Evolutionary conservation across 1,140 invertebrate species (phyloP), one percentile per base, ranked within the genome.

Genomic region (Andricus grossulariae): DNA sequence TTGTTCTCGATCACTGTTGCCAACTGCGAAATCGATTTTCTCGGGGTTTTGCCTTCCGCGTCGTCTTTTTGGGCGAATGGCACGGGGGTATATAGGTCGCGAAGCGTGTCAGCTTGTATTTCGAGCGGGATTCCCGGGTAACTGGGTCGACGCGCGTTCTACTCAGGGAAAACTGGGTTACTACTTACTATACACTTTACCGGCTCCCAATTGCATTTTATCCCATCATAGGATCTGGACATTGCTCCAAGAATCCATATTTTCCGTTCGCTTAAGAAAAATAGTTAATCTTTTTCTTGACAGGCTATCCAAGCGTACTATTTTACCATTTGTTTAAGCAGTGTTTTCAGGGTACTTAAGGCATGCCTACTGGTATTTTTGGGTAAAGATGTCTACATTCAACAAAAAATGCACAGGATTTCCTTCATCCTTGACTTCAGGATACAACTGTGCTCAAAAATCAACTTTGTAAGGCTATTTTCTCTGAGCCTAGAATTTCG

Each of bases 141-240:
- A 66, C 60, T 66, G 25, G 60, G 60, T 66, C 60, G 25, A n/a
- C 60, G 60, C 60, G 60, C 60, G 60, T 66, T 66, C 60, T 66
- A 66, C 60, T 66, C 60, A 45, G 16, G 60, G 60, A 66, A 66
- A 66, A 66, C 60, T 66, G 60, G 32, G 60, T 66, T 66, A 66
- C 60, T 66, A 66, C 32, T 66, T 66, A 66, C 60, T 66, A 66
- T 39, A 45, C 39, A 2, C 39, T 45, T 45, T 45, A 7, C 8
- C 39, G 39, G 10, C 15, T 7, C 15, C 18, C 15, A n/a, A 16
- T 66, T 39, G 32, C 3, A n/a, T 39, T 66, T 66, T 7, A 12
- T 66, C 32, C 18, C 16, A 54, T 18, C n/a, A 18, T 5, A 19
- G 52, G n/a, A 54, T 54, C 8, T 19, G n/a, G n/a, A 18, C 52